Conservation (phyloP, 53 echinoderm and acorn worm genomes). For the Holothuria scabra region DNA sequence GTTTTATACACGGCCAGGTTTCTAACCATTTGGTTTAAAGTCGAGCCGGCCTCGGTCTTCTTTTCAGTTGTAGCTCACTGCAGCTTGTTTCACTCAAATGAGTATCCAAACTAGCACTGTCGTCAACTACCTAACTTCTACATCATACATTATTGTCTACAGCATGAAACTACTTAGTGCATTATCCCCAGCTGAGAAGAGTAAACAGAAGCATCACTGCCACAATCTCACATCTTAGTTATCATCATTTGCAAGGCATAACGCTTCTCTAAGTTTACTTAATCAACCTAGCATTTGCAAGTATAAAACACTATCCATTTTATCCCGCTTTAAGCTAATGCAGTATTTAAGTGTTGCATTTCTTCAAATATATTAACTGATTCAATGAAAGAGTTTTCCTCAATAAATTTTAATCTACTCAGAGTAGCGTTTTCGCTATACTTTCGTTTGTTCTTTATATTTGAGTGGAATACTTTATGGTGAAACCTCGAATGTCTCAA, state of each 20-base stretch:
- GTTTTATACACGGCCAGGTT: no score
- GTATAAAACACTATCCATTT: constrained; percentile 13
- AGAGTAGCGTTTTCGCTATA: no score
- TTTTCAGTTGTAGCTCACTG: no score
- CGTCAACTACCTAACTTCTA: background rate
- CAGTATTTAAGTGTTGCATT: no score
- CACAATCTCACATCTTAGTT: background rate
- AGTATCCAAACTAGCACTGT: background rate
- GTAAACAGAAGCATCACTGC: background rate
- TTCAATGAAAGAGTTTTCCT: background rate
- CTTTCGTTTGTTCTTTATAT: background rate
- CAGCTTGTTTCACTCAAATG: no score
- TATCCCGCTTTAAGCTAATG: background rate
- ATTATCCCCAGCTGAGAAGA: background rate
- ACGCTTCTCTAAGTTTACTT: background rate
- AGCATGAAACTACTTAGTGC: background rate
- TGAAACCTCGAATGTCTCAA: no score
- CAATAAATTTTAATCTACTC: background rate
- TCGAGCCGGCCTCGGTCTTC: no score
- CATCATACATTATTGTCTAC: background rate
- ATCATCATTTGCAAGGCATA: background rate
- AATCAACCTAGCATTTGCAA: constrained; percentile 17
- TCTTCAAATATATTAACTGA: background rate
- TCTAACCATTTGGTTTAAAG: no score
- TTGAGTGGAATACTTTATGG: background rate